Base-by-base conservation (phyloP, 2,888 invertebrate genomes). In the Drosophila helvetica region DNA sequence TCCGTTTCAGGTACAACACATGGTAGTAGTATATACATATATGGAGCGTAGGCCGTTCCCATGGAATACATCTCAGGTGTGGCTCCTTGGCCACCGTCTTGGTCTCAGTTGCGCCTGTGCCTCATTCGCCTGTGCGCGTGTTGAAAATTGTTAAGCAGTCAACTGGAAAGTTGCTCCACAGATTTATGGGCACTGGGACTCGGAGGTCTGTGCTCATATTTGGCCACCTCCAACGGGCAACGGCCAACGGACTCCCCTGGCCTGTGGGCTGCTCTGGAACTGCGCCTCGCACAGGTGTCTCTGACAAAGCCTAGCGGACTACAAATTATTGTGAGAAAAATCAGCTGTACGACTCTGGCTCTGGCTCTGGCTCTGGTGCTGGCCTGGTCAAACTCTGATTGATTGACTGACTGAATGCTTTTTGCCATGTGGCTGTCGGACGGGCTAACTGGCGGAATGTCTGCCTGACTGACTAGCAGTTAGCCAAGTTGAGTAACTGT, bases 321-420 rank as follows among this genome's bases (percentile, higher is more conserved):
- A 83, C 88, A 88, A 83, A 86, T 88, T 83, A 83, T 83, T 83
- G 88, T 88, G 86, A 86, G 83, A 88, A 88, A 88, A 86, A 83
- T 86, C 86, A 85, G 77, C 77, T 82, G 66, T 67, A 74, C 61
- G 25, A 38, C 47, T 61, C 47, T 15, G 18, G 9, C 43, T 51
- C 50, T 19, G 69, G 12, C 25, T 17, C 7, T 15, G n/a, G 8
- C n/a, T 27, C 38, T 19, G 52, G n/a, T 4, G 2, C 25, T 33
- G 38, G 38, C 15, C 38, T 38, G 38, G 38, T 38, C 38, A 38
- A 66, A 55, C 69, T 68, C 55, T 66, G 66, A 66, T 66, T 66
- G 66, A 66, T 66, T 65, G 65, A 66, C 66, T 65, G 65, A 12
- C n/a, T 65, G 63, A 19, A 27, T 67, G 38, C 50, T 50, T 10